A percentile compares a stretch with the other conserved stretches of the same genome.
These are phyloP conservation scores for Cyanoramphus novaezelandiae DNA, from an alignment of 2,113 vertebrate genomes.

Conservation along the genomic window DNA sequence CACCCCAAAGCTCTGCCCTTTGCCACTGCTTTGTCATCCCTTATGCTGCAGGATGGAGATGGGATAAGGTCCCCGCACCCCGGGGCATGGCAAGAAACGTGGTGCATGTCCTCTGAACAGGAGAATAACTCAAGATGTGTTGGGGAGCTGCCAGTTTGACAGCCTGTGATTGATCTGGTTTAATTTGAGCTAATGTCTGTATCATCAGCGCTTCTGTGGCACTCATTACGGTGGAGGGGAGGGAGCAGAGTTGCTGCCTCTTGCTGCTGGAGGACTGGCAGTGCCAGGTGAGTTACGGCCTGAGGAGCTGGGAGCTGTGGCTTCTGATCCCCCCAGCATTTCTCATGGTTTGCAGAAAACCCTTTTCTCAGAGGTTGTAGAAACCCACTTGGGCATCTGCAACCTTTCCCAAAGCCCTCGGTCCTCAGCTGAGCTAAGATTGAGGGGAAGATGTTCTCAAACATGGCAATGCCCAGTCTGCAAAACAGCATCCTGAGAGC, in stretches of 20 bases:
- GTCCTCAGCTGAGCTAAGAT: background rate
- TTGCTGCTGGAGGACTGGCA: background rate
- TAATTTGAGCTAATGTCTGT: background rate
- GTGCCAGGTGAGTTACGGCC: background rate
- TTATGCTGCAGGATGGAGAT: background rate
- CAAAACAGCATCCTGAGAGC: accelerated
- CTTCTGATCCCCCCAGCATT: background rate
- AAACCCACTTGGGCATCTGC: background rate
- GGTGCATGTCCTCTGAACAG: background rate
- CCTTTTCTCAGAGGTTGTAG: background rate
- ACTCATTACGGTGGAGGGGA: accelerated
- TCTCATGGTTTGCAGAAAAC: accelerated
- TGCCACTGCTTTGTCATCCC: background rate
- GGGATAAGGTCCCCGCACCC: background rate
- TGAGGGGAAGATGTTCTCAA: background rate
- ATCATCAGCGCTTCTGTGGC: background rate
- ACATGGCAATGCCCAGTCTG: background rate
- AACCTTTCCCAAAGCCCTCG: background rate
- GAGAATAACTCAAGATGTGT: background rate
- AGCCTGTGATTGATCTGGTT: background rate
- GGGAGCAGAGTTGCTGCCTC: background rate
- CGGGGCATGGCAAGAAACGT: accelerated
- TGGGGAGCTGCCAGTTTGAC: slow-evolving; percentile 1
- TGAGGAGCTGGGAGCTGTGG: background rate
- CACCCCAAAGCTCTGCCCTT: background rate